Evolutionary conservation across 2,888 invertebrate genomes (phyloP).

Genomic region (Pristionchus mayeri): DNA sequence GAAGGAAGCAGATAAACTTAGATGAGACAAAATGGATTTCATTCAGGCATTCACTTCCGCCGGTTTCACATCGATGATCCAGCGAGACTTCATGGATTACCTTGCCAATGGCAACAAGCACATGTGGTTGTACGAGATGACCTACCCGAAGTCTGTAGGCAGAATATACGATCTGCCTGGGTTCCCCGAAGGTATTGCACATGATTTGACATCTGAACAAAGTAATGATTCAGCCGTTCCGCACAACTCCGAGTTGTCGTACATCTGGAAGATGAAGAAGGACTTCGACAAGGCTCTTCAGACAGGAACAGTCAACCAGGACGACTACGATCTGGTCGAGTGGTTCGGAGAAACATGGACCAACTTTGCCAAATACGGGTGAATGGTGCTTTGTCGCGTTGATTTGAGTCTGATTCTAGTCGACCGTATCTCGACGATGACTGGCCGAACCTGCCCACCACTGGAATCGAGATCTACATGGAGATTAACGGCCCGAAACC

Average conservation of each 20-base stretch:
- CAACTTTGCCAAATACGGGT: conserved; percentile 52
- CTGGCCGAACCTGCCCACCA: conserved; percentile 8
- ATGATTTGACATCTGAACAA: too few relatives aligned
- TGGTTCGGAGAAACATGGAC: conserved; percentile 54
- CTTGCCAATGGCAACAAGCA: conserved; percentile 27
- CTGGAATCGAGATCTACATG: conserved; percentile 22
- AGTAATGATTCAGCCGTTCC: conserved; percentile 49
- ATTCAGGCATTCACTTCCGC: conserved; percentile 36
- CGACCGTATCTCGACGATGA: neutral
- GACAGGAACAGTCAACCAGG: neutral
- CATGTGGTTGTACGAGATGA: conserved; percentile 48
- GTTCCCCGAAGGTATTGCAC: conserved; percentile 32
- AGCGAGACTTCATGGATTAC: conserved; percentile 40
- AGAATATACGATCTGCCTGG: conserved; percentile 21
- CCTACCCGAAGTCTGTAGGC: conserved; percentile 35
- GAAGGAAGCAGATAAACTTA: too few relatives aligned
- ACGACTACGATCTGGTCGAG: conserved; percentile 50
- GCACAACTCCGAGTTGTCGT: conserved; percentile 50
- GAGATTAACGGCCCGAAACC: conserved; percentile 29
- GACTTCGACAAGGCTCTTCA: conserved; percentile 39
- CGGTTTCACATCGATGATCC: conserved; percentile 36
- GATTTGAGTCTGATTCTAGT: neutral
- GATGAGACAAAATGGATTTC: too few relatives aligned
- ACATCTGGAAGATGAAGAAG: conserved; percentile 48
- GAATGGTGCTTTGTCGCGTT: neutral